Evolutionary conservation across 2,888 invertebrate species (phyloP), one percentile per base, ranked within the genome.

Genomic region (Idaea straminata): DNA sequence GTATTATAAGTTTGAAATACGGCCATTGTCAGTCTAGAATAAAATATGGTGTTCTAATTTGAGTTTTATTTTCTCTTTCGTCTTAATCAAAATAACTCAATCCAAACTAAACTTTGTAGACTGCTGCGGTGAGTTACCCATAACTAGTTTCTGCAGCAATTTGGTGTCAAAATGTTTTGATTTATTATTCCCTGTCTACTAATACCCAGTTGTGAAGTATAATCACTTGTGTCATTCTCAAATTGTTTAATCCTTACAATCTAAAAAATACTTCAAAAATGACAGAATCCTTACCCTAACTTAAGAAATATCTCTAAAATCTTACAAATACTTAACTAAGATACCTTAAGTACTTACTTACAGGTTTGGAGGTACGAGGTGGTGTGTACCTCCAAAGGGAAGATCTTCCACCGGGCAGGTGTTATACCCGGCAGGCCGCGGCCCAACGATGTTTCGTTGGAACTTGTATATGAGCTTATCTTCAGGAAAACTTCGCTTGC

Each of bases 11-110:
- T 69, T 63, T 63, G 64, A 61, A 35, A 61, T 68, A 71, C 71
- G 75, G 78, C 74, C 74, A 74, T 73, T 74, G 72, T 73, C 69
- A 66, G 66, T 57, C 61, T 61, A 61, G 36, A 64, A 64, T 72
- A 65, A 70, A 69, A 65, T 62, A 65, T 47, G 5, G 62, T 66
- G n/a, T 62, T 64, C 57, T 60, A 57, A 34, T 58, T 57, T 36
- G 57, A n/a, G 62, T 66, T 57, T 72, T 68, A 59, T 63, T 61
- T 64, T n/a, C n/a, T n/a, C n/a, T n/a, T n/a, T 61, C 59, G 15
- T 62, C 38, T n/a, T 57, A 47, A 47, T 59, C 34, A 34, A 62
- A 16, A 61, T n/a, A 47, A 47, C 13, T 47, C 6, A 47, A 13
- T 47, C 47, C 38, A 16, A 62, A 16, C 47, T 62, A 5, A 61